A percentile compares a stretch with the other conserved stretches of the same genome.
Evolutionary conservation across 2,888 invertebrate species (phyloP).

Genomic region (Caenorhabditis zanzibari): DNA sequence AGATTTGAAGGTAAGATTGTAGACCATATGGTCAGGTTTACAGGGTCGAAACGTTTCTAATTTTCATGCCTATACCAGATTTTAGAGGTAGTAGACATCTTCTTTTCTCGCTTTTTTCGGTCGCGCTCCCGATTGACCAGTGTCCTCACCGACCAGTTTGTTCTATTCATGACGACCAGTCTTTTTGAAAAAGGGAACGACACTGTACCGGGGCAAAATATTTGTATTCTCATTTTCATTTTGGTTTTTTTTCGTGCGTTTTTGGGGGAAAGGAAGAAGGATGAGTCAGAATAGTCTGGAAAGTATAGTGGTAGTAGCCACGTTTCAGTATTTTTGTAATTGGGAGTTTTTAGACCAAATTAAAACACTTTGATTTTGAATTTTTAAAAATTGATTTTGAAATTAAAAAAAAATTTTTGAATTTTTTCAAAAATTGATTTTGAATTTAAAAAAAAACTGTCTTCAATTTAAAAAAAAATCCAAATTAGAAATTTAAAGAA

Average conservation of each 20-base stretch:
- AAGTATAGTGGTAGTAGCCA: too few relatives aligned
- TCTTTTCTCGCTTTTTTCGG: slow-evolving; percentile 15
- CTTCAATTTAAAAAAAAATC: too few relatives aligned
- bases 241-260: slow-evolving; percentile 11
- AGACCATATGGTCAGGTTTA: neutral
- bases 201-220: slow-evolving; percentile 19
- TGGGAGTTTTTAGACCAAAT: too few relatives aligned
- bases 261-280: too few relatives aligned
- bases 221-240: slow-evolving; percentile 51
- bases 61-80: slow-evolving; percentile 10
- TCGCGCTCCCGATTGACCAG: slow-evolving; percentile 35
- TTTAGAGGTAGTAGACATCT: slow-evolving; percentile 4
- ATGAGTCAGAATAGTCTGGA: neutral
- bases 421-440: too few relatives aligned
- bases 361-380: too few relatives aligned
- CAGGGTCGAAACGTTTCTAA: slow-evolving; percentile 4
- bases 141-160: slow-evolving; percentile 45
- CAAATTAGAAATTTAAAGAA: too few relatives aligned
- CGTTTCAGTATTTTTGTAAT: too few relatives aligned
- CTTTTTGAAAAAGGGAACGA: slow-evolving; percentile 40
- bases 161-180: slow-evolving; percentile 59
- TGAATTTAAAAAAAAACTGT: too few relatives aligned
- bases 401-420: too few relatives aligned
- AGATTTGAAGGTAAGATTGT: neutral
- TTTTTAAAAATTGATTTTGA: too few relatives aligned